These are phyloP conservation scores for Ganaspis sp. DNA, from an alignment of 1,140 invertebrate species.

Conservation along the genomic window DNA sequence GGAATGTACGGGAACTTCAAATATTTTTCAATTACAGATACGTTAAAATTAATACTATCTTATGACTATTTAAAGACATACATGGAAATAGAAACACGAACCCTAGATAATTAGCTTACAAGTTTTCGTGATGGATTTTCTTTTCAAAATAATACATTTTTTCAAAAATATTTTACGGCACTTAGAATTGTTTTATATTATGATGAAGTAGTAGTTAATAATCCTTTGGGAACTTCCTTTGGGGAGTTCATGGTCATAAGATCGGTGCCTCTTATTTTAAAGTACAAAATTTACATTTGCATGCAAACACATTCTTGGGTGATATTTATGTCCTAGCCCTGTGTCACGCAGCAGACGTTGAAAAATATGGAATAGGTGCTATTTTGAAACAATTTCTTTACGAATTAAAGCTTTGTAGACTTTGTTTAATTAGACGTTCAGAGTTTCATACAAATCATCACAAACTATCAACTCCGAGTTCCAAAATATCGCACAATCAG, in stretches of 20 bases:
- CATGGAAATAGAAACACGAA: not conserved
- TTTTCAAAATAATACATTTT: slow-evolving; percentile 20
- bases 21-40: slow-evolving; percentile 4
- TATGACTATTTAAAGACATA: not conserved
- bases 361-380: slow-evolving; percentile 35
- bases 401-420: slow-evolving; percentile 34
- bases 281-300: slow-evolving; percentile 29
- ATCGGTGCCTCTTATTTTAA: slow-evolving; percentile 32
- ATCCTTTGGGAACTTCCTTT: slow-evolving; percentile 31
- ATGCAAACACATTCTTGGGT: slow-evolving; percentile 29
- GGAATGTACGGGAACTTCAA: not conserved
- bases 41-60: slow-evolving; percentile 5
- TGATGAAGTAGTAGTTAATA: slow-evolving; percentile 39
- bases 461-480: not conserved
- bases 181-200: slow-evolving; percentile 34
- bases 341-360: slow-evolving; percentile 29
- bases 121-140: slow-evolving; percentile 24
- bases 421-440: slow-evolving; percentile 3
- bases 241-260: slow-evolving; percentile 35
- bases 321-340: slow-evolving; percentile 17
- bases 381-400: slow-evolving; percentile 30
- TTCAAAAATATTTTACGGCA: slow-evolving; percentile 24
- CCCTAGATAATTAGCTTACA: not conserved
- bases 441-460: not conserved
- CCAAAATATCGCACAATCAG: not conserved